Percentiles rank a stretch among this genome's conserved stretches.
These are phyloP conservation scores for Eueremaeus valkanovi DNA, from an alignment of 2,888 invertebrate species.

Conservation along the genomic window DNA sequence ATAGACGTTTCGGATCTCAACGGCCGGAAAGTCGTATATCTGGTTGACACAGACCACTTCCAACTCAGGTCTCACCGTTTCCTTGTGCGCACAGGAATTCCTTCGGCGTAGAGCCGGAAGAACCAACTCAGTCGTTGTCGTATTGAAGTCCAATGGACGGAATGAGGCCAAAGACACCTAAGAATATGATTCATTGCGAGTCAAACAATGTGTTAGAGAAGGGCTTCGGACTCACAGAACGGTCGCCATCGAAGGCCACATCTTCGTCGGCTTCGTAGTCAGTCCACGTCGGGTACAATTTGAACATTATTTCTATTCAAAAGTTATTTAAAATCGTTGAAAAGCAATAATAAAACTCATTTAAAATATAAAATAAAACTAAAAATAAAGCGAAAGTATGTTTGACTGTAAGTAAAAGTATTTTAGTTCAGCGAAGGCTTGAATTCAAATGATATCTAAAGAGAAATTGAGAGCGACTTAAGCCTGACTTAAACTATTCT, in stretches of 20 bases:
- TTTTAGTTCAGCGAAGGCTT: too few relatives aligned
- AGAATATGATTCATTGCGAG: neutral
- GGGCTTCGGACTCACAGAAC: neutral
- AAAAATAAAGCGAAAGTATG: too few relatives aligned
- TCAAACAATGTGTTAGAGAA: neutral
- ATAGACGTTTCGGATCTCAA: conserved; percentile 79
- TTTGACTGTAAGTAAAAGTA: too few relatives aligned
- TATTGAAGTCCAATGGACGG: conserved; percentile 1
- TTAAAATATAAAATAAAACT: too few relatives aligned
- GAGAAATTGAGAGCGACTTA: too few relatives aligned
- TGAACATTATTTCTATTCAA: conserved; percentile 26
- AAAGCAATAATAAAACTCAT: too few relatives aligned
- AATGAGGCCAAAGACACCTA: conserved; percentile 27
- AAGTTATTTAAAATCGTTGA: too few relatives aligned
- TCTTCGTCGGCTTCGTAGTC: conserved; percentile 14
- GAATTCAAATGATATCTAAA: too few relatives aligned
- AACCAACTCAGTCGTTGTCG: neutral
- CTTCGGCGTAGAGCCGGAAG: neutral
- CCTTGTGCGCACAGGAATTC: neutral
- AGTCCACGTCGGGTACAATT: neutral
- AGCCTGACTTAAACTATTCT: too few relatives aligned
- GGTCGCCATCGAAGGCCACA: conserved; percentile 15
- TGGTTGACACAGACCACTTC: neutral
- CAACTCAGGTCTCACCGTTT: neutral
- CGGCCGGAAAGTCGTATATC: conserved; percentile 58